Conservation (phyloP, 1,140 invertebrate genomes). For the Diabrotica undecimpunctata region DNA sequence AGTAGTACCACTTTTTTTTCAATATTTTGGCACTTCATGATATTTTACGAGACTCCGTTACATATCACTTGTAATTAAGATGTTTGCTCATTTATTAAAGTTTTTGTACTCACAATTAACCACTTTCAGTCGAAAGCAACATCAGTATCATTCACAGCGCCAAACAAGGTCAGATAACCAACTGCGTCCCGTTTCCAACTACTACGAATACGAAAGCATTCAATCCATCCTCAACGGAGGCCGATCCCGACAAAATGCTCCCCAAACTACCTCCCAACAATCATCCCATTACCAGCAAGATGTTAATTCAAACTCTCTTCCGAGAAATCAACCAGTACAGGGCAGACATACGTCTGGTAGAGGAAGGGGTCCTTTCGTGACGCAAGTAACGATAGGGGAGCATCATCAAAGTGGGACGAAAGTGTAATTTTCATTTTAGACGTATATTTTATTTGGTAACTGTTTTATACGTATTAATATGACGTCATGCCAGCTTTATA, state of each 20-base stretch:
- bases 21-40: too few species aligned
- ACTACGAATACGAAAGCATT: conserved; percentile 78
- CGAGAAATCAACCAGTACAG: conserved; percentile 31
- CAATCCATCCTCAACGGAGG: conserved; percentile 53
- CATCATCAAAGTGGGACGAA: conserved; percentile 44
- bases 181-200: conserved; percentile 70
- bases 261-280: conserved; percentile 24
- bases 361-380: conserved; percentile 54
- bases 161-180: conserved; percentile 61
- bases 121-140: conserved; percentile 59
- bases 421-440: conserved; percentile 29
- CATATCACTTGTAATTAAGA: too few species aligned
- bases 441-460: background rate
- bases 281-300: conserved; percentile 36
- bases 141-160: conserved; percentile 74
- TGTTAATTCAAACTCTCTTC: conserved; percentile 40
- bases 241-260: conserved; percentile 29
- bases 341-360: conserved; percentile 14
- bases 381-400: conserved; percentile 54
- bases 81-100: too few species aligned
- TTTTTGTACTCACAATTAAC: background rate
- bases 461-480: background rate
- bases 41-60: too few species aligned
- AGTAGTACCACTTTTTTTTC: too few species aligned
- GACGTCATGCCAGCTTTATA: too few species aligned